Evolutionary conservation across 2,888 invertebrate genomes (phyloP).

Genomic region (Osmoderma eremita): DNA sequence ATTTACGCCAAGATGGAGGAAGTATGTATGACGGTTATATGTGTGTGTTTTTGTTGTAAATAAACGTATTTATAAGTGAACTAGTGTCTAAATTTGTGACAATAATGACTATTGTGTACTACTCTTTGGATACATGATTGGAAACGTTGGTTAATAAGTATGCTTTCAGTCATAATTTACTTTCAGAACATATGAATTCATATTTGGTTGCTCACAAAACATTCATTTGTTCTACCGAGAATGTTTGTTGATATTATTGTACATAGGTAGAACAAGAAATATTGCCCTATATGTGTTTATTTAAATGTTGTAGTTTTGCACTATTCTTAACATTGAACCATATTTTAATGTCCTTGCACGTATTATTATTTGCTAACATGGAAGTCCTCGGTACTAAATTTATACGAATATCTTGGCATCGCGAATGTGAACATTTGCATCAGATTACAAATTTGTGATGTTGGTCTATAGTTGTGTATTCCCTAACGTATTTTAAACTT

Average conservation of each 20-base stretch:
- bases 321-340: too few species aligned
- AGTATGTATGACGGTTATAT: slow-evolving; percentile 55
- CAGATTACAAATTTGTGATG: slow-evolving; percentile 12
- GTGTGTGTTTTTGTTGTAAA: slow-evolving; percentile 57
- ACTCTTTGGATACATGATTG: slow-evolving; percentile 57
- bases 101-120: slow-evolving; percentile 61
- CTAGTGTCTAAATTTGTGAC: slow-evolving; percentile 63
- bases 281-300: too few species aligned
- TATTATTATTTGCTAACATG: too few species aligned
- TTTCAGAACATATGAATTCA: slow-evolving; percentile 19
- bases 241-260: slow-evolving; percentile 9
- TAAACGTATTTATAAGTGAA: slow-evolving; percentile 60
- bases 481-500: slow-evolving; percentile 6
- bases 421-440: not conserved
- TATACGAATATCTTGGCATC: not conserved
- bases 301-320: too few species aligned
- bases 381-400: slow-evolving; percentile 5
- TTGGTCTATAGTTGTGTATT: slow-evolving; percentile 8
- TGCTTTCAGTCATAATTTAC: slow-evolving; percentile 35
- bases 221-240: slow-evolving; percentile 39
- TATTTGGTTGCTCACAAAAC: slow-evolving; percentile 34
- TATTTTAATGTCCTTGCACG: too few species aligned
- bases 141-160: slow-evolving; percentile 38
- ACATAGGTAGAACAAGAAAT: not conserved
- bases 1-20: slow-evolving; percentile 59